These are phyloP conservation scores for Drosophila micromelanica DNA, from an alignment of 1,140 invertebrate genomes.

Conservation along the genomic window DNA sequence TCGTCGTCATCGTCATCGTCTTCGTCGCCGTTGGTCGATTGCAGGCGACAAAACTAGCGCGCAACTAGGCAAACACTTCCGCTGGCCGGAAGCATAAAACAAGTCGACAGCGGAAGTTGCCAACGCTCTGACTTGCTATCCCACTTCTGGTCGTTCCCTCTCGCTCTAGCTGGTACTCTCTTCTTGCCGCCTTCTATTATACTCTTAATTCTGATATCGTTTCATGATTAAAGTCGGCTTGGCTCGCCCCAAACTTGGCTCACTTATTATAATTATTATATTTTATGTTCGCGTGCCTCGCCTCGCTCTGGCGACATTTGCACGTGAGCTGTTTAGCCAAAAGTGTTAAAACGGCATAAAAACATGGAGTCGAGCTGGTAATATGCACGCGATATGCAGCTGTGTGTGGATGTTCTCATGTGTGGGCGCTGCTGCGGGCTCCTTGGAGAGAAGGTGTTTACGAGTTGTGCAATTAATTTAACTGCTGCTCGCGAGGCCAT, in stretches of 20 bases:
- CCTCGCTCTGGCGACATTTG: slow-evolving; percentile 54
- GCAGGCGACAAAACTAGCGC: slow-evolving; percentile 80
- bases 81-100: slow-evolving; percentile 81
- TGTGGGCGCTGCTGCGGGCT: slow-evolving; percentile 4
- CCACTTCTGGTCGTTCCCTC: not conserved
- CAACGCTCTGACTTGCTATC: slow-evolving; percentile 35
- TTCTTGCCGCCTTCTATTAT: not conserved
- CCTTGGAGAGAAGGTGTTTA: slow-evolving; percentile 68
- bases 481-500: slow-evolving; percentile 74
- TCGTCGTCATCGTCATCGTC: slow-evolving; percentile 51
- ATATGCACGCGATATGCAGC: slow-evolving; percentile 62
- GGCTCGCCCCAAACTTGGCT: slow-evolving; percentile 1
- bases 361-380: slow-evolving; percentile 38
- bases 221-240: slow-evolving; percentile 69
- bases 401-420: not conserved
- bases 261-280: slow-evolving; percentile 78
- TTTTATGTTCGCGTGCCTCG: slow-evolving; percentile 50
- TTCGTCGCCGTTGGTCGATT: slow-evolving; percentile 27
- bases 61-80: slow-evolving; percentile 83
- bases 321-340: slow-evolving; percentile 81
- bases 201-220: slow-evolving; percentile 26
- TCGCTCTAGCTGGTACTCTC: slow-evolving; percentile 4
- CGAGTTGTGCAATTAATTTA: slow-evolving; percentile 76
- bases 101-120: slow-evolving; percentile 79
- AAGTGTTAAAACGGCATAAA: slow-evolving; percentile 76